Conservation (phyloP, 2,113 vertebrate genomes). For the Pelecanus crispus region DNA sequence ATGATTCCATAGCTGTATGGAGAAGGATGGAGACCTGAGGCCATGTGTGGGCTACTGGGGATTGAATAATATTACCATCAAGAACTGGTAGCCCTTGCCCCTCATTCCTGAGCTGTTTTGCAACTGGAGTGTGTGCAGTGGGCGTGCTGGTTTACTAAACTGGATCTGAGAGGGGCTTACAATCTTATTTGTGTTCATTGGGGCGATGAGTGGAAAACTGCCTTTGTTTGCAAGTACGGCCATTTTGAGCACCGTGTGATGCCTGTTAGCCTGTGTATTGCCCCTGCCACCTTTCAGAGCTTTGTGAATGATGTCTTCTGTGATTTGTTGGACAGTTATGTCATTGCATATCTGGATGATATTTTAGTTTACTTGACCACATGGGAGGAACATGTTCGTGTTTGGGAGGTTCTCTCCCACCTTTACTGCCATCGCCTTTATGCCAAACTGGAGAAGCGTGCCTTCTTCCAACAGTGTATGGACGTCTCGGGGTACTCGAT, state of each 20-base stretch:
- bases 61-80: too few relatives aligned
- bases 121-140: too few relatives aligned
- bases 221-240: too few relatives aligned
- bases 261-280: background rate
- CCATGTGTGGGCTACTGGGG: too few relatives aligned
- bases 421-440: background rate
- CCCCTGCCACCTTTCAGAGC: background rate
- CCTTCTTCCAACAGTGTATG: background rate
- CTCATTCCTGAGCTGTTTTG: too few relatives aligned
- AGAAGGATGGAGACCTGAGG: too few relatives aligned
- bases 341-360: background rate
- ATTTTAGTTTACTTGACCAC: background rate
- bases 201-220: too few relatives aligned
- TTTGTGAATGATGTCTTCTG: background rate
- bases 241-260: background rate
- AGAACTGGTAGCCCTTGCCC: too few relatives aligned
- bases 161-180: too few relatives aligned
- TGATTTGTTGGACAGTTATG: background rate
- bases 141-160: too few relatives aligned
- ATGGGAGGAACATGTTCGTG: background rate
- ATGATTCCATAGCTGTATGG: too few relatives aligned
- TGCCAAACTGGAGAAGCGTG: background rate
- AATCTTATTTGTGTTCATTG: too few relatives aligned
- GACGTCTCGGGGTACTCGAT: background rate
- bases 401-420: background rate